Evolutionary conservation across 2,888 invertebrate species (phyloP), one percentile per base, ranked within the genome.

Genomic region (Gymnosoma rotundatum): DNA sequence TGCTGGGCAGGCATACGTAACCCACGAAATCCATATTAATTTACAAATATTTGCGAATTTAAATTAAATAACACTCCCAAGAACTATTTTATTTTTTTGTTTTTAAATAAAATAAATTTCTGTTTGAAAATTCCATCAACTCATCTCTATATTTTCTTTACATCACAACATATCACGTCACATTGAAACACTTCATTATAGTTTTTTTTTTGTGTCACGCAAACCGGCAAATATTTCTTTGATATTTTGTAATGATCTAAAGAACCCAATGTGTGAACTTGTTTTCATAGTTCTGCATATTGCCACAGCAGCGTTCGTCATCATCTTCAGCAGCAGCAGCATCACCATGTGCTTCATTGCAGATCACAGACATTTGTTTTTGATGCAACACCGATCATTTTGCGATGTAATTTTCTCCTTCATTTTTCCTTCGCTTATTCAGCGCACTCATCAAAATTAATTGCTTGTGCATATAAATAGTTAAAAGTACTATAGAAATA

Each of bases 181-280:
- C 12, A 8, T 32, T 66, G 38, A 67, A 60, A 38, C 50, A 58
- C 76, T 67, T 75, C 20, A 48, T 42, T 56, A 20, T 74, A 20
- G 14, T 10, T 52, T 36, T 36, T 67, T 52, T 66, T 60, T 61
- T 67, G 58, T 72, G 56, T 14, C 0, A n/a, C 64, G 20, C 12
- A 45, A 52, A 52, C 21, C 83, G 83, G 83, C 86, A 82, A 82
- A 78, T 45, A 45, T 80, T 78, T 66, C 80, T 86, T 86, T 86
- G 86, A 86, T 82, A 86, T 84, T 58, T 86, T 74, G 79, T 84
- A 84, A 86, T 84, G 84, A 84, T 76, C 61, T 84, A 80, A 70
- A 84, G 86, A 86, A 67, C 83, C 85, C 83, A 70, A 81, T 81
- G 84, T 84, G 84, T 84, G 84, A 84, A 85, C 75, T 86, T 81